Percentiles rank a stretch among this genome's conserved stretches.
Conservation (phyloP, 1,140 invertebrate species). For the Cydia fagiglandana region DNA sequence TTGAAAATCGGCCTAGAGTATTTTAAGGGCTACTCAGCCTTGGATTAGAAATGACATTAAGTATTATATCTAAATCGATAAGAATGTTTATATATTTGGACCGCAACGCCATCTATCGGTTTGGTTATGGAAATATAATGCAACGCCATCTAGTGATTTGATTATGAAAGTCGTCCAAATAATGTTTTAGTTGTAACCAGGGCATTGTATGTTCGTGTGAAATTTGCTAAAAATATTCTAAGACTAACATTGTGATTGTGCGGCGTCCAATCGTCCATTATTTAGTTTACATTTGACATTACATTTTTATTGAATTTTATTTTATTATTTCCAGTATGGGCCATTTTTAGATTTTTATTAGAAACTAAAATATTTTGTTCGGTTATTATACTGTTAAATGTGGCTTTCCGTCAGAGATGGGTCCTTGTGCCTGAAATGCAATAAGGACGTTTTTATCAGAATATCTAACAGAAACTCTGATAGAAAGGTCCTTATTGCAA, state of each 20-base stretch:
- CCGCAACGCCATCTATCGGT: background rate
- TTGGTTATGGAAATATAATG: background rate
- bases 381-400: too few species aligned
- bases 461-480: too few species aligned
- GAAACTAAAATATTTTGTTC: background rate
- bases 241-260: background rate
- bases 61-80: background rate
- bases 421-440: too few species aligned
- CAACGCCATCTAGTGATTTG: background rate
- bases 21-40: background rate
- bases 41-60: background rate
- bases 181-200: slow-evolving; percentile 1
- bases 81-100: background rate
- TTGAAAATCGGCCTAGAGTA: background rate
- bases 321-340: background rate
- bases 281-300: background rate
- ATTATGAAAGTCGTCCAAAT: slow-evolving; percentile 7
- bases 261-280: slow-evolving; percentile 4
- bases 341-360: background rate
- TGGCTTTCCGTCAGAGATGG: too few species aligned
- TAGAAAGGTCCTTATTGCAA: too few species aligned
- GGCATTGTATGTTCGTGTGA: background rate
- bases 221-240: background rate
- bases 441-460: too few species aligned
- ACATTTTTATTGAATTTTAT: background rate